Conservation (phyloP, 2,797 vertebrate genomes). For the Chloroceryle inda region DNA sequence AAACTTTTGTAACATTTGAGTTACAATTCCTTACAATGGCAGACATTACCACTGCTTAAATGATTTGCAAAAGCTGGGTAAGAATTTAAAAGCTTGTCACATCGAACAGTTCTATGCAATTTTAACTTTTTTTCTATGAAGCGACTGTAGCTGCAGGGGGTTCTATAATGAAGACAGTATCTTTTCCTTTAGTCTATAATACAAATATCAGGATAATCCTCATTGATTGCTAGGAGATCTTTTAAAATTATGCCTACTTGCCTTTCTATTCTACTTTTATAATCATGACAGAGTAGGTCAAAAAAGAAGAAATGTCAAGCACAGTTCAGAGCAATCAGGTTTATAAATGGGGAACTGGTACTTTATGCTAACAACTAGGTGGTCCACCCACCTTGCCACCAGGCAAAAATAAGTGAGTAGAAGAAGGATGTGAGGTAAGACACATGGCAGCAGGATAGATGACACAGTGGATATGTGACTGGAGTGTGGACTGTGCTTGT, state of each 20-base stretch:
- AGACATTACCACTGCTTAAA: neutral
- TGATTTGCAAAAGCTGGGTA: neutral
- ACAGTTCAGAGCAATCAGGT: neutral
- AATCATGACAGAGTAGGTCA: neutral
- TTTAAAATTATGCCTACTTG: neutral
- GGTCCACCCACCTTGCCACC: neutral
- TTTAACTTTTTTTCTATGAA: neutral
- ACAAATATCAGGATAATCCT: neutral
- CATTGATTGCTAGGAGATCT: neutral
- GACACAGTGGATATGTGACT: neutral
- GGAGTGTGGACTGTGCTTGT: neutral
- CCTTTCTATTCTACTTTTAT: neutral
- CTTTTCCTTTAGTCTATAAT: neutral
- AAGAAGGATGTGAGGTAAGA: neutral
- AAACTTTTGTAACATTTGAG: neutral
- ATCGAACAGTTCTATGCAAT: fast-evolving
- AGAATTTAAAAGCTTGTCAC: neutral
- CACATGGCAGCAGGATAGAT: neutral
- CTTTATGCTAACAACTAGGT: neutral
- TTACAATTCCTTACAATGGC: neutral
- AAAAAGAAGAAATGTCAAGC: neutral
- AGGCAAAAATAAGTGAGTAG: neutral
- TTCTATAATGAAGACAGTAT: neutral
- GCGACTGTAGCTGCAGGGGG: neutral
- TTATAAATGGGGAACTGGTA: neutral